Conservation (phyloP, 2,797 vertebrate genomes). For the Tamandua tetradactyla region DNA sequence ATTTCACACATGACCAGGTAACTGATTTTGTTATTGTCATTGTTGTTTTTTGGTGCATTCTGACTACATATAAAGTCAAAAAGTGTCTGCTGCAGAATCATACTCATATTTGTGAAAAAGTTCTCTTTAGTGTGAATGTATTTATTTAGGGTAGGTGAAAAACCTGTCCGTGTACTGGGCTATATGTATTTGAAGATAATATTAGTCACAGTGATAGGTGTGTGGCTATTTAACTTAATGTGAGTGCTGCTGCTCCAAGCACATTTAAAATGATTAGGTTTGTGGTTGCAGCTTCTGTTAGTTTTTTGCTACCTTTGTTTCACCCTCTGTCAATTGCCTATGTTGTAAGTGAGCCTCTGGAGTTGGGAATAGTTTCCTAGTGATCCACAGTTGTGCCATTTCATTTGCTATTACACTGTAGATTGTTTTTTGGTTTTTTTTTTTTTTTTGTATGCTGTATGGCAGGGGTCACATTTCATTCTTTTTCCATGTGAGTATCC, state of each 20-base stretch:
- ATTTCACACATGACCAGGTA: slow-evolving; percentile 98
- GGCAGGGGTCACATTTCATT: too few relatives aligned
- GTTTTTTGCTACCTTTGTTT: background rate
- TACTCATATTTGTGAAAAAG: slow-evolving; percentile 24
- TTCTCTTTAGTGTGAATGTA: background rate
- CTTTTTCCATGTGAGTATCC: too few relatives aligned
- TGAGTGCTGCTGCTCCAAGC: background rate
- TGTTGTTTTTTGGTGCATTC: background rate
- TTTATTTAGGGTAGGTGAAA: background rate
- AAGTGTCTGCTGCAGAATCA: background rate
- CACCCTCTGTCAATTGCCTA: background rate
- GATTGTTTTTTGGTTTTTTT: background rate
- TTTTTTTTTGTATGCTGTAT: too few relatives aligned
- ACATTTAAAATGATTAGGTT: background rate
- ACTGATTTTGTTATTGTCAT: slow-evolving; percentile 48
- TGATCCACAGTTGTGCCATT: background rate
- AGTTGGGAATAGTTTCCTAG: background rate
- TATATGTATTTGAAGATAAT: background rate
- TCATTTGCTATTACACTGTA: background rate
- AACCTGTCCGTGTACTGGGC: background rate
- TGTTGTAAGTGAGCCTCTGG: background rate
- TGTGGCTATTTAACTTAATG: background rate
- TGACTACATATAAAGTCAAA: background rate
- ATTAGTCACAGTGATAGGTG: background rate
- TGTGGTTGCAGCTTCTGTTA: background rate